Evolutionary conservation across 2,888 invertebrate genomes (phyloP).

Genomic region (Lithosia quadra): DNA sequence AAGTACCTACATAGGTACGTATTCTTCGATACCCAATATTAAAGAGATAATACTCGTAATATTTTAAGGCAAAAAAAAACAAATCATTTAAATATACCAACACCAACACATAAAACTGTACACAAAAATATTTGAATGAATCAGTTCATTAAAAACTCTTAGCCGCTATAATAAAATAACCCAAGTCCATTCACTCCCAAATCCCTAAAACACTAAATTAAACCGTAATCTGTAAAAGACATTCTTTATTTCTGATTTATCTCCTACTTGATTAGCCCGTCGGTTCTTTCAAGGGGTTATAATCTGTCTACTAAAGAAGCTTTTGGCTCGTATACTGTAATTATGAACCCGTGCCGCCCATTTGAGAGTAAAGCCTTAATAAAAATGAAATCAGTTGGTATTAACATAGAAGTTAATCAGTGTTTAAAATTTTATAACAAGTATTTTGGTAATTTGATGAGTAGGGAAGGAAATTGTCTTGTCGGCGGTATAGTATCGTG

Average conservation of each 20-base stretch:
- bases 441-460: background rate
- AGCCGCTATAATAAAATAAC: constrained; percentile 6
- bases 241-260: constrained; percentile 44
- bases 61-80: too few relatives aligned
- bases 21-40: too few relatives aligned
- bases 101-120: background rate
- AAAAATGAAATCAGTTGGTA: constrained; percentile 56
- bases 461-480: background rate
- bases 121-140: background rate
- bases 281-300: constrained; percentile 49
- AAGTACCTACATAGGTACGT: too few relatives aligned
- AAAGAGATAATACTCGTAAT: too few relatives aligned
- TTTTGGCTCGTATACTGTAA: constrained; percentile 48
- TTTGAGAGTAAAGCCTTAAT: constrained; percentile 30
- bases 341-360: constrained; percentile 62
- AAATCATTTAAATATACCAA: background rate
- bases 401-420: constrained; percentile 31
- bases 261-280: constrained; percentile 42
- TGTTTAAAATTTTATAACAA: background rate
- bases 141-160: background rate
- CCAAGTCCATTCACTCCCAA: constrained; percentile 4
- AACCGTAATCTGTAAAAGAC: constrained; percentile 23
- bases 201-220: constrained; percentile 7
- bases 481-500: too few relatives aligned
- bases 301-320: constrained; percentile 65